Evolutionary conservation across 2,797 vertebrate genomes (phyloP).

Genomic region (Manis javanica): DNA sequence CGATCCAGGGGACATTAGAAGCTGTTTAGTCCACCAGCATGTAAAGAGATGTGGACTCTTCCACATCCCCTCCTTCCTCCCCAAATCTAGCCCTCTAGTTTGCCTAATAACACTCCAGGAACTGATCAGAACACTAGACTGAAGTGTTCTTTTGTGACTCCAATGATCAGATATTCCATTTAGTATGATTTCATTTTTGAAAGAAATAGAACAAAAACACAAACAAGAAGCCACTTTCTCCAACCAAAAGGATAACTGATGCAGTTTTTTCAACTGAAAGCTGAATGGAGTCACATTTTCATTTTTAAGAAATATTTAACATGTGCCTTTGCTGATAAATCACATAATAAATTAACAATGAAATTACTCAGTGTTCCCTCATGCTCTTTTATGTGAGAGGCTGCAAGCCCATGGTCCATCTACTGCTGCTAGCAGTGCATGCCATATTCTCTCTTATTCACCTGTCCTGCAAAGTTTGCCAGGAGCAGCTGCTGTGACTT

Average conservation of each 20-base stretch:
- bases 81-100: not conserved
- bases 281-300: not conserved
- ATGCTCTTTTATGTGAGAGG: not conserved
- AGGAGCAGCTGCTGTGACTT: not conserved
- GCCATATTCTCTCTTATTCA: not conserved
- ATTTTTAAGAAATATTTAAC: conserved; percentile 2
- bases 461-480: not conserved
- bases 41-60: not conserved
- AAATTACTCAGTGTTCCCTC: not conserved
- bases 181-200: conserved; percentile 54
- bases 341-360: not conserved
- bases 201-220: not conserved
- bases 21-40: not conserved
- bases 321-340: not conserved
- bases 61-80: not conserved
- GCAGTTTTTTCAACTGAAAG: conserved; percentile 9
- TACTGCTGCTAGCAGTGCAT: not conserved
- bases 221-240: not conserved
- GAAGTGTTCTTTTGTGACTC: not conserved
- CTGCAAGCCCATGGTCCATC: not conserved
- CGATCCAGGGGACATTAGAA: not conserved
- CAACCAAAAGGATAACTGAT: not conserved
- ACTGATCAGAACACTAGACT: not conserved
- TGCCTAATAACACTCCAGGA: not conserved
- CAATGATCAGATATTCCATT: not conserved